These are phyloP conservation scores for Mya arenaria DNA, from an alignment of 1,140 invertebrate species.

Conservation along the genomic window DNA sequence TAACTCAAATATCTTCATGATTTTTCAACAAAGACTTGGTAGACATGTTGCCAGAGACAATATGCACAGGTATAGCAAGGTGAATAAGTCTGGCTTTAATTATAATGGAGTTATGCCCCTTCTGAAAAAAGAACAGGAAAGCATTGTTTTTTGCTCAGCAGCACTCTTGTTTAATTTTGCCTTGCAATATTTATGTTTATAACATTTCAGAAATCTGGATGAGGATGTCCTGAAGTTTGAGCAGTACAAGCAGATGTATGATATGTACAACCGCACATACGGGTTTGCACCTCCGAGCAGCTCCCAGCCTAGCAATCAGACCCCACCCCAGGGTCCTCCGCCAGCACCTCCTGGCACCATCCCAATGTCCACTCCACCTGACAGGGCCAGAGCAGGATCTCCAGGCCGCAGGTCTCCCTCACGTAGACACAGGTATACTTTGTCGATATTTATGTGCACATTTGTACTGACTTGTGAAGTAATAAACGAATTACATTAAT, in stretches of 20 bases:
- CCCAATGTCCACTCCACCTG: conserved; percentile 6
- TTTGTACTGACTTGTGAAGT: neutral
- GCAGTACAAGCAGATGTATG: conserved; percentile 45
- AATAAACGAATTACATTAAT: neutral
- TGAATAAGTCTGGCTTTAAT: too few species aligned
- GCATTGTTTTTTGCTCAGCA: too few species aligned
- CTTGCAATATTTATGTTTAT: too few species aligned
- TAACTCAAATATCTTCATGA: too few species aligned
- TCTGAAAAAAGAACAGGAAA: too few species aligned
- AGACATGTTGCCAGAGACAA: too few species aligned
- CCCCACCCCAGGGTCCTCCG: conserved; percentile 41
- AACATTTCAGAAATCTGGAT: too few species aligned
- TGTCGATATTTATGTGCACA: neutral
- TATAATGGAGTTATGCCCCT: too few species aligned
- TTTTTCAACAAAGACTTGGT: too few species aligned
- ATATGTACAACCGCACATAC: conserved; percentile 35
- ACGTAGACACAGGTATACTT: neutral
- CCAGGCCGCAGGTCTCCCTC: neutral
- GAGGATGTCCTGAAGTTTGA: conserved; percentile 51
- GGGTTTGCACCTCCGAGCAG: conserved; percentile 19
- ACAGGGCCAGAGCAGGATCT: neutral
- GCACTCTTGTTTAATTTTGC: neutral
- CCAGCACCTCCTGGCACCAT: conserved; percentile 39
- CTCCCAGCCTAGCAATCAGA: conserved; percentile 4
- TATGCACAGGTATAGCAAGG: too few species aligned